Evolutionary conservation across 2,113 vertebrate genomes (phyloP).

Genomic region (Pteropus alecto): DNA sequence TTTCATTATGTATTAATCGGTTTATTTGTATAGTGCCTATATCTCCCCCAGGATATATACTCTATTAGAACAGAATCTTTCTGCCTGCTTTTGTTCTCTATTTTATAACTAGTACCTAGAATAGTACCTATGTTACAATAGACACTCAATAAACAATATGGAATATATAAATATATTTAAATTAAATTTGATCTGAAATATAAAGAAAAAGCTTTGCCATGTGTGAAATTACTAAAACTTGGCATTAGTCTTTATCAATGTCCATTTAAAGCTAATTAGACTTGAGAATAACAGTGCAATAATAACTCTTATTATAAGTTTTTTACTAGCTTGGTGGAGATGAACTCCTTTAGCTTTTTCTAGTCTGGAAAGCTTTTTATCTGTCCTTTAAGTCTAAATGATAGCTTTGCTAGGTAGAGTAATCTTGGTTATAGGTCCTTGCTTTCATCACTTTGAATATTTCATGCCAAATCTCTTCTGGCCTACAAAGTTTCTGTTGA

Average conservation of each 20-base stretch:
- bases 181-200: conserved; percentile 33
- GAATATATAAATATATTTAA: background rate
- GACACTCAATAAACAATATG: background rate
- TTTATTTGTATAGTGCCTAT: background rate
- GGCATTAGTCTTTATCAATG: background rate
- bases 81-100: background rate
- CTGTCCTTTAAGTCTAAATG: too few species aligned
- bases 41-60: background rate
- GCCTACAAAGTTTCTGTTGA: too few species aligned
- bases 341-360: too few species aligned
- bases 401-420: too few species aligned
- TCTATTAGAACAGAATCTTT: background rate
- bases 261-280: background rate
- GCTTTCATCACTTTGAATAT: too few species aligned
- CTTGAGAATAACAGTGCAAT: background rate
- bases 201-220: background rate
- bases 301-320: background rate
- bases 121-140: background rate
- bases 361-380: too few species aligned
- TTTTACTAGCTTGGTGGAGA: background rate
- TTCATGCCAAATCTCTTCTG: too few species aligned
- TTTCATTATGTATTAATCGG: background rate
- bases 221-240: background rate
- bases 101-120: background rate
- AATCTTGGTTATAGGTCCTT: too few species aligned